Base-by-base conservation (phyloP, 1,140 invertebrate genomes). In the Vanessa tameamea region DNA sequence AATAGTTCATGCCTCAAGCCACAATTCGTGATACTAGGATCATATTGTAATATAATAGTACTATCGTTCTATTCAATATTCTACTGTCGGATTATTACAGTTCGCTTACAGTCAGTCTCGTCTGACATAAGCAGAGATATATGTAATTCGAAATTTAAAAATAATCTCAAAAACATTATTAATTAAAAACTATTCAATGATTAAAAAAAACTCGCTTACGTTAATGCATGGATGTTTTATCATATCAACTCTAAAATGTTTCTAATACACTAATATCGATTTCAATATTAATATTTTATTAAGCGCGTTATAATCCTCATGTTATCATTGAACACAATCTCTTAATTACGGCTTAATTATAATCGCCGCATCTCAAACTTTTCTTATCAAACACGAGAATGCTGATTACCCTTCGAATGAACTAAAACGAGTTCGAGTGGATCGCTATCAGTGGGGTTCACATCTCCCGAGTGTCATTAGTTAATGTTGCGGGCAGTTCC, bases 401-500 rank as follows among this genome's bases (percentile, higher is more conserved):
- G 53, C 66, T 69, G 66, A 69, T 69, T 59, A 69, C 66, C 66
- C 66, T 69, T 69, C 77, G 82, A 86, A 84, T 82, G 81, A 84
- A 85, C 77, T 85, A 69, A 82, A 83, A 82, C 82, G 80, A 82
- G 69, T 75, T 64, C 59, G 72, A 64, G 66, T 43, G 53, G 53
- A 57, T 23, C 37, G 79, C 76, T 86, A 87, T 87, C 84, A 63
- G 72, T 64, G 71, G 78, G 68, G 61, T 73, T 74, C 79, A 80
- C 80, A 87, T 89, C 86, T 87, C 86, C 78, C 63, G 80, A 81
- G 83, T 80, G 82, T 87, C 87, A 89, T 90, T 90, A 90, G 88
- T 90, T 90, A 90, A 90, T 90, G 87, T 85, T 86, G 84, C 84
- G 86, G 86, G 76, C 85, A 87, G 85, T 88, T 86, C 83, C 84